These are phyloP conservation scores for Hypolimnas misippus DNA, from an alignment of 2,888 invertebrate species.

Conservation along the genomic window DNA sequence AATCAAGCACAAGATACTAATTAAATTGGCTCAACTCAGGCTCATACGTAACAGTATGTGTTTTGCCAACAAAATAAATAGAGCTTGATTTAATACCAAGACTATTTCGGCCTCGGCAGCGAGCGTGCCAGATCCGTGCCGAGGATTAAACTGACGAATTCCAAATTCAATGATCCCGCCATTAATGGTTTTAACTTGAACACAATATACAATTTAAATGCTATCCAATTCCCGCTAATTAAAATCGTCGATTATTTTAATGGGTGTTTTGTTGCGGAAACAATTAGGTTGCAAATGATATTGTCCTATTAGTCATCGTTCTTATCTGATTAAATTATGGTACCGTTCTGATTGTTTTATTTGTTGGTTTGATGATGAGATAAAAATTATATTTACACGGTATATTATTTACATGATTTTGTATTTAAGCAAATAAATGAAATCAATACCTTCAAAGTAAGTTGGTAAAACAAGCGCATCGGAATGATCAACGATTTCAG, in stretches of 20 bases:
- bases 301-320: constrained; percentile 21
- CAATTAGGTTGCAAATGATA: constrained; percentile 32
- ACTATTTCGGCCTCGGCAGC: constrained; percentile 9
- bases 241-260: constrained; percentile 33
- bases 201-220: constrained; percentile 32
- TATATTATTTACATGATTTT: neutral
- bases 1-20: constrained; percentile 30
- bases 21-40: constrained; percentile 30
- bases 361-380: neutral
- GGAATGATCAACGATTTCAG: too few relatives aligned
- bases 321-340: constrained; percentile 21
- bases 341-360: neutral
- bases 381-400: neutral
- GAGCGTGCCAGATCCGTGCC: constrained; percentile 25
- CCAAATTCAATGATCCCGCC: constrained; percentile 34
- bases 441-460: too few relatives aligned
- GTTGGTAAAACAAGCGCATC: too few relatives aligned
- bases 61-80: constrained; percentile 33
- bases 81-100: constrained; percentile 27
- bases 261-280: constrained; percentile 28
- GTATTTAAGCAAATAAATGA: neutral
- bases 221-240: constrained; percentile 28
- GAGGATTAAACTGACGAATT: constrained; percentile 32
- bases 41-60: constrained; percentile 26
- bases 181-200: constrained; percentile 33